Evolutionary conservation across 2,797 vertebrate genomes (phyloP).

Genomic region (Poecilia picta): DNA sequence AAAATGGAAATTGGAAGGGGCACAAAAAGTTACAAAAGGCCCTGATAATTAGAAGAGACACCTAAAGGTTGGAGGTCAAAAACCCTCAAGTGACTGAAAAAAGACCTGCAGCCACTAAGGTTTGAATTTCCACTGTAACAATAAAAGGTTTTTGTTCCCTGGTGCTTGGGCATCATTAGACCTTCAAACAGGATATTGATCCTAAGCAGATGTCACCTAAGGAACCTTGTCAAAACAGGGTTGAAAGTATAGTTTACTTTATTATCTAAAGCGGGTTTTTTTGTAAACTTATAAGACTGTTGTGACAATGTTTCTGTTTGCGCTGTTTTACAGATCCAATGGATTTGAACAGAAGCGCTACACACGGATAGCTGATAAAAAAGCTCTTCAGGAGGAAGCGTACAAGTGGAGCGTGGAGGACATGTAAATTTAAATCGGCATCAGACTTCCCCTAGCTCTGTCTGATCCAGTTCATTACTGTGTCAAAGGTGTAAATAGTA

Average conservation of each 20-base stretch:
- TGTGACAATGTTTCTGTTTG: slow-evolving; percentile 1
- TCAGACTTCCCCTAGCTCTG: slow-evolving; percentile 1
- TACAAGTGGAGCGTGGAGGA: slow-evolving; percentile 99
- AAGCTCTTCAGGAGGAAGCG: slow-evolving; percentile 90
- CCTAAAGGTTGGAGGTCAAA: background rate
- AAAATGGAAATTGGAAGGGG: background rate
- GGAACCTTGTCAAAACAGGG: background rate
- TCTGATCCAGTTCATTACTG: slow-evolving; percentile 23
- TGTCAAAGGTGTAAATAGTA: slow-evolving; percentile 43
- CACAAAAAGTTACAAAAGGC: background rate
- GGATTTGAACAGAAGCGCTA: slow-evolving; percentile 96
- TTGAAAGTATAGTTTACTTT: background rate
- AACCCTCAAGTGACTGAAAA: background rate
- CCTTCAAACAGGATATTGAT: background rate
- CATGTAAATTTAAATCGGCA: slow-evolving; percentile 81
- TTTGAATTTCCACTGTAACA: background rate
- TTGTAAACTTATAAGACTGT: background rate
- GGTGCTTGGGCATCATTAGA: background rate
- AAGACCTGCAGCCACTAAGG: background rate
- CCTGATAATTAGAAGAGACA: background rate
- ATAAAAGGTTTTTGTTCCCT: background rate
- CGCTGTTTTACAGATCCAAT: slow-evolving; percentile 85
- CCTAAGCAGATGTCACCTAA: background rate
- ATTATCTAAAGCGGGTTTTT: background rate
- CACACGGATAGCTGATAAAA: slow-evolving; percentile 88